phyloP scores from a whole-genome alignment of 2,888 invertebrate species.

The Hyposoter dolosus region DNA sequence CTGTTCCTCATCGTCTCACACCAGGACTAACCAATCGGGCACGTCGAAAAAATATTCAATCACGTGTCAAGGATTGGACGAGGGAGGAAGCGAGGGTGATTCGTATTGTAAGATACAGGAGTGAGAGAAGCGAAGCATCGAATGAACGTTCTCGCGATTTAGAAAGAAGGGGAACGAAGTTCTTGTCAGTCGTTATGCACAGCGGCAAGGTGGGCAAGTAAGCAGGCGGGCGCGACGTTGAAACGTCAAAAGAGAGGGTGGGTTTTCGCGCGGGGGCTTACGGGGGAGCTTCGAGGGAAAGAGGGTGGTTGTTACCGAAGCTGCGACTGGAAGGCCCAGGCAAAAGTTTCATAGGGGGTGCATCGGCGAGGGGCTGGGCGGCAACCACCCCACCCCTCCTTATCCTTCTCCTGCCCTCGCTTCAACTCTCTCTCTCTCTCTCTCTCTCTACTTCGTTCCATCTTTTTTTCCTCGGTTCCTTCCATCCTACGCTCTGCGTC shows the following conservation, averaged over 20 bases:
- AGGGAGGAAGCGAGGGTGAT: constrained; percentile 70
- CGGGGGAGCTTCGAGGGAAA: constrained; percentile 11
- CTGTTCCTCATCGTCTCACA: constrained; percentile 75
- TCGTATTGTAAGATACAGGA: constrained; percentile 51
- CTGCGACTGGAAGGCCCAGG: constrained; percentile 63
- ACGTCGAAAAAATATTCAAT: constrained; percentile 84
- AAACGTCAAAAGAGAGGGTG: constrained; percentile 66
- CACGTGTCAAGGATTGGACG: constrained; percentile 83
- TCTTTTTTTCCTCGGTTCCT: constrained; percentile 52
- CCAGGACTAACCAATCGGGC: constrained; percentile 83
- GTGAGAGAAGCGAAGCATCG: constrained; percentile 16
- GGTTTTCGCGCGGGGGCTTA: constrained; percentile 40
- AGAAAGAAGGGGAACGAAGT: constrained; percentile 68
- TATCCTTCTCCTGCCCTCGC: constrained; percentile 37
- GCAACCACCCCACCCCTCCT: constrained; percentile 55
- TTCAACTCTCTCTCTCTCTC: constrained; percentile 48
- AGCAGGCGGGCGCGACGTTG: constrained; percentile 62
- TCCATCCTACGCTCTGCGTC: constrained; percentile 49
- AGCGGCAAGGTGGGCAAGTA: constrained; percentile 48
- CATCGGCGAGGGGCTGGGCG: constrained; percentile 65
- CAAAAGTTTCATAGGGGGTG: constrained; percentile 63
- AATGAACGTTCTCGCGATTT: constrained; percentile 32
- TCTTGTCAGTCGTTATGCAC: constrained; percentile 46
- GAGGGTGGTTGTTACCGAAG: constrained; percentile 64
- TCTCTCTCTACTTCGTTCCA: constrained; percentile 59